Evolutionary conservation across 2,797 vertebrate species (phyloP).

Genomic region (Coranthus polyacanthus): DNA sequence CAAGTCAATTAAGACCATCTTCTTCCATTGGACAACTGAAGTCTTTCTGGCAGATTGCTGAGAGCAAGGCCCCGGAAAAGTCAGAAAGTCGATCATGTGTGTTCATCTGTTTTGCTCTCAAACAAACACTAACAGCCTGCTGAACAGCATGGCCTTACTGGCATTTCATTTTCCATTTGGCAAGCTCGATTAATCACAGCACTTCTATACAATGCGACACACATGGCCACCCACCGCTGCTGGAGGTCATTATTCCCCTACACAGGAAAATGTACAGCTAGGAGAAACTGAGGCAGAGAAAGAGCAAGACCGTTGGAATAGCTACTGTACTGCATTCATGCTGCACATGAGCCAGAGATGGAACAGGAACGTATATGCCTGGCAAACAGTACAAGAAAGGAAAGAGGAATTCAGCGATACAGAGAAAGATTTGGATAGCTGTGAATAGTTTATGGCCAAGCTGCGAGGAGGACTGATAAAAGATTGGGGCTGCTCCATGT

Average conservation of each 20-base stretch:
- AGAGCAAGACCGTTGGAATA: conserved; percentile 22
- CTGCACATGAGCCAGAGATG: conserved; percentile 25
- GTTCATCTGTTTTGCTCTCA: conserved; percentile 62
- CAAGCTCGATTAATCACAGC: conserved; percentile 85
- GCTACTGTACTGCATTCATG: conserved; percentile 7
- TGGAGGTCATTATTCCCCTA: conserved; percentile 70
- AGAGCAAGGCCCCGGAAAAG: conserved; percentile 68
- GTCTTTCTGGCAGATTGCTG: conserved; percentile 52
- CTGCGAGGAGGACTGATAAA: conserved; percentile 73
- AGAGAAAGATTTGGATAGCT: conserved; percentile 54
- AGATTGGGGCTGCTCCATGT: conserved; percentile 69
- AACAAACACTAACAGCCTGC: conserved; percentile 69
- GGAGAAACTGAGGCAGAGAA: conserved; percentile 32
- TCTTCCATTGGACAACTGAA: conserved; percentile 56
- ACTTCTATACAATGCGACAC: conserved; percentile 70
- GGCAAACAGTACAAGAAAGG: conserved; percentile 12
- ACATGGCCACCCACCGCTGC: conserved; percentile 70
- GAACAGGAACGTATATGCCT: conserved; percentile 1
- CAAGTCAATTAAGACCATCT: conserved; percentile 71
- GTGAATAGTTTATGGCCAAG: conserved; percentile 53
- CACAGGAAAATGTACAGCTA: conserved; percentile 52
- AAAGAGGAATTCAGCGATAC: conserved; percentile 28
- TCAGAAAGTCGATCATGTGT: conserved; percentile 68
- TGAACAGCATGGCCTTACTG: conserved; percentile 67
- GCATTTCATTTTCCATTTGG: conserved; percentile 83